Evolutionary conservation across 2,888 invertebrate species (phyloP), one percentile per base, ranked within the genome.

Genomic region (Crossocerus cetratus): DNA sequence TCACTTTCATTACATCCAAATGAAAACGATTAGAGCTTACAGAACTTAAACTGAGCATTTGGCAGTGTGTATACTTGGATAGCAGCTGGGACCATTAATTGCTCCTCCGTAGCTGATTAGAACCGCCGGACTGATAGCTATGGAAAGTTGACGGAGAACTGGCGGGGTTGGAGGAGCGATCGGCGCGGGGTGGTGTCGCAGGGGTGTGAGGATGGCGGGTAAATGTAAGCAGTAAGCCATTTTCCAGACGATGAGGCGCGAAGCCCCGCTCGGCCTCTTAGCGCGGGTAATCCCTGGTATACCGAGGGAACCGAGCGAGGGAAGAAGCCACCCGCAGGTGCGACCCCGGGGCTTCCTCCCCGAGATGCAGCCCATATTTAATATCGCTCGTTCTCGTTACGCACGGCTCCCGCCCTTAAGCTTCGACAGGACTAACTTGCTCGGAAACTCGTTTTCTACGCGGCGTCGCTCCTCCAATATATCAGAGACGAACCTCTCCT

Each of bases 171-270:
- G 49, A 4, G 16, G 49, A 8, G 11, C n/a, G 16, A 16, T 14
- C 4, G 49, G 16, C 49, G 16, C 16, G 49, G 16, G 49, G 16
- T 49, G 49, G 49, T 16, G 49, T 49, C 69, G 61, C 22, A 64
- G 69, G 65, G 65, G 57, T 55, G 64, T 43, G 66, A 62, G 67
- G 84, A 80, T 78, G 84, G 83, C 81, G 83, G 82, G 88, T 86
- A 86, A 88, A 87, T 89, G 88, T 88, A 88, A 89, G 89, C 89
- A 84, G 89, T 90, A 90, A 90, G 90, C 90, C 88, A 90, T 90
- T 90, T 90, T 90, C 90, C 90, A 90, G 90, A 90, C 90, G 90
- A 90, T 90, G 90, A 90, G 87, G 88, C 89, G 88, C 88, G 89
- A 89, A 89, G 89, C 89, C 89, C 88, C 81, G 84, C 83, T 83